phyloP scores from a whole-genome alignment of 1,140 invertebrate species.

The Physella acuta region DNA sequence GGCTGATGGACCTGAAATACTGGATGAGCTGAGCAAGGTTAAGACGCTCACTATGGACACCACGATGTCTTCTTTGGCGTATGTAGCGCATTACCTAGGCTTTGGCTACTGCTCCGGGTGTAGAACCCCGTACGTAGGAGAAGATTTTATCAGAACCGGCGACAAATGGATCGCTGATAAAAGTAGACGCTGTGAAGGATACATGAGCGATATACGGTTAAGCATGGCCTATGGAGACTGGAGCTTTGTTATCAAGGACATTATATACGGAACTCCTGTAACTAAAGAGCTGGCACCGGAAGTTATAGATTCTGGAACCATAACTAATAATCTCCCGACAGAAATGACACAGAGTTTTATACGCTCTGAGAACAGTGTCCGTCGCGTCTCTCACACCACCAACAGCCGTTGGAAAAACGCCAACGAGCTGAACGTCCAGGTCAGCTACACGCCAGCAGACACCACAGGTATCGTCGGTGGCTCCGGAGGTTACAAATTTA shows the following conservation, averaged over 20 bases:
- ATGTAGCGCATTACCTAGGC: not conserved
- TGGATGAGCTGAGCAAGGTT: not conserved
- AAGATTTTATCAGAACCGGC: not conserved
- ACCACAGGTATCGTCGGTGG: not conserved
- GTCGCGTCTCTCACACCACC: not conserved
- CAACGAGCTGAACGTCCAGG: not conserved
- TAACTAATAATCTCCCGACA: not conserved
- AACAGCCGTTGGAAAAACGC: not conserved
- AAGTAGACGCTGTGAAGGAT: not conserved
- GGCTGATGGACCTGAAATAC: not conserved
- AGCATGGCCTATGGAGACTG: too few relatives aligned
- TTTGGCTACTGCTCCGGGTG: not conserved
- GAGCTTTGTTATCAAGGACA: conserved; percentile 14
- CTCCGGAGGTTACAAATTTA: not conserved
- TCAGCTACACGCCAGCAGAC: too few relatives aligned
- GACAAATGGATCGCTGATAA: conserved; percentile 7
- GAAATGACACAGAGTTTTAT: not conserved
- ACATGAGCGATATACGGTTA: not conserved
- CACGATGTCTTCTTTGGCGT: not conserved
- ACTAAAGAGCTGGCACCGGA: not conserved
- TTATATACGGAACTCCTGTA: not conserved
- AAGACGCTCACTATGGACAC: not conserved
- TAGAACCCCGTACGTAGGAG: not conserved
- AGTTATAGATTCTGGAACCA: not conserved
- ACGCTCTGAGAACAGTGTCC: not conserved